Percentiles rank a stretch among this genome's conserved stretches.
Conservation (phyloP, 2,113 vertebrate genomes). For the Telmatochromis brachygnathus region DNA sequence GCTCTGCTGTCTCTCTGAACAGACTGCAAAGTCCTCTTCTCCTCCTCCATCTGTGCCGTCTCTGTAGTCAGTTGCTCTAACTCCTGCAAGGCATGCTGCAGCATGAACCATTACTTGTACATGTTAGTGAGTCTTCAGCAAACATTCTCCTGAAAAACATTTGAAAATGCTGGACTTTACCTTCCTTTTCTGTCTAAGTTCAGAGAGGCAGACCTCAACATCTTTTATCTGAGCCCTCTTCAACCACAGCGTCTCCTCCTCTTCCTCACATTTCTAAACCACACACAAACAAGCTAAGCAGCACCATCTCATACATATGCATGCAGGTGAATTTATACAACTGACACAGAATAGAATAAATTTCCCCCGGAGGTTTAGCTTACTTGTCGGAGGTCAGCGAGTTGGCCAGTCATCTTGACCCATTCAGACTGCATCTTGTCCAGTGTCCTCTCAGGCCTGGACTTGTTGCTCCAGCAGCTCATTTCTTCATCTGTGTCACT, state of each 20-base stretch:
- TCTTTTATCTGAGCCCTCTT: conserved; percentile 50
- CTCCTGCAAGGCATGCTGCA: conserved; percentile 42
- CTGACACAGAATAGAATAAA: neutral
- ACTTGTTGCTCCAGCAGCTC: neutral
- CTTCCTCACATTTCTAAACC: conserved; percentile 42
- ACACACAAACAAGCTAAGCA: neutral
- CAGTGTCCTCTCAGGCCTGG: neutral
- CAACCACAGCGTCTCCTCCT: conserved; percentile 33
- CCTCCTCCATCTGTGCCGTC: conserved; percentile 33
- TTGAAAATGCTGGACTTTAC: conserved; percentile 14
- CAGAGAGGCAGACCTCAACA: conserved; percentile 38
- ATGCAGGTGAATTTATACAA: neutral
- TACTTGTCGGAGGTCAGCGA: conserved; percentile 36
- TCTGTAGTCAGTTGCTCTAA: neutral
- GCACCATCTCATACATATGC: neutral
- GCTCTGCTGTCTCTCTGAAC: conserved; percentile 22
- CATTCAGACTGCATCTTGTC: conserved; percentile 14
- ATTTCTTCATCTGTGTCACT: conserved; percentile 18
- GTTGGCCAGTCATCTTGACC: conserved; percentile 3
- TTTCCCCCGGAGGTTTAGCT: neutral
- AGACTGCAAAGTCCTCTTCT: conserved; percentile 10
- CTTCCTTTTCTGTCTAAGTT: conserved; percentile 46
- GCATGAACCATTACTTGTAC: neutral
- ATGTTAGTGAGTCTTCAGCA: neutral
- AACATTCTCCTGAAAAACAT: neutral